Evolutionary conservation across 2,113 vertebrate genomes (phyloP), one percentile per base, ranked within the genome.

Genomic region (Chionis minor): DNA sequence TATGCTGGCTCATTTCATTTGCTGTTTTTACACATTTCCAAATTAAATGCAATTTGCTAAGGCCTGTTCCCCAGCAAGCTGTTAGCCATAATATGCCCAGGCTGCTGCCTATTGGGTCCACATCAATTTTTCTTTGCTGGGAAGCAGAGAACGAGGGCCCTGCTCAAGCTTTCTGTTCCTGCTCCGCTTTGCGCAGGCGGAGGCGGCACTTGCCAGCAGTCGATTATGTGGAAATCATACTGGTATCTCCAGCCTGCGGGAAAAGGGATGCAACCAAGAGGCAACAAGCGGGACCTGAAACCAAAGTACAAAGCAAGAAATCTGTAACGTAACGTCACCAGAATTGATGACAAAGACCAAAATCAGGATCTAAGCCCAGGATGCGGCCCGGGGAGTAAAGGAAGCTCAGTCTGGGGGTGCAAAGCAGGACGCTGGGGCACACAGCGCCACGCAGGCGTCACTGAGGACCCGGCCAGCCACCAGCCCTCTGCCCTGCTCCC

Each of bases 381-480:
- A 0, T 2, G 28, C 40, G 18, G 59, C 3, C 15, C 23, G 65
- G 4, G 12, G 12, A 70, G 59, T 3, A 8, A 26, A 56, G 40
- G 56, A 28, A 73, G 8, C 8, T 8, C 6, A 4, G 42, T 2
- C 3, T 9, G 35, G 62, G 55, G 51, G 14, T 2, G 23, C 27
- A 17, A 13, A 9, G 42, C 23, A 14, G 63, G 42, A 17, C 2
- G 14, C 30, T 33, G 49, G 40, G 32, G 24, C 52, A 33, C 35
- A 5, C 14, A 20, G 86, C 70, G n/a, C 16, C 24, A 21, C 21
- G 10, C 21, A 10, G 2, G 3, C 4, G 28, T 4, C 20, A 4
- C 61, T 0, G 1, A 33, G 78, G 82, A 6, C 65, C 30, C 0
- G 0, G 54, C 5, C 20, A 14, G 67, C 42, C 49, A 51, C 49